phyloP scores from a whole-genome alignment of 2,797 vertebrate genomes.

The Enteromius argenteus region DNA sequence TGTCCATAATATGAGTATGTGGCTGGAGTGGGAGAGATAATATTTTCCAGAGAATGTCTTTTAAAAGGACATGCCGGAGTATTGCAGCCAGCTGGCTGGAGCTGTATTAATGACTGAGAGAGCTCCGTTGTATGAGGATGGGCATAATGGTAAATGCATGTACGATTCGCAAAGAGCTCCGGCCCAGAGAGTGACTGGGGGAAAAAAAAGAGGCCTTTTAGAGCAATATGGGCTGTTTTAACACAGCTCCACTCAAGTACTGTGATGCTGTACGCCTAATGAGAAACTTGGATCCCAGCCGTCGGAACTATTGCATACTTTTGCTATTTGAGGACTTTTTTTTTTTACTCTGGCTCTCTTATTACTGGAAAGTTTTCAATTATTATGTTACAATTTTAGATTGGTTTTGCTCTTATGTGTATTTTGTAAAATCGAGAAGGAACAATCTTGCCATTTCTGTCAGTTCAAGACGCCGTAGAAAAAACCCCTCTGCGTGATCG shows the following conservation, averaged over 20 bases:
- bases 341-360: not conserved
- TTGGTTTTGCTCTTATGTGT: conserved; percentile 15
- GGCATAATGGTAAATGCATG: conserved; percentile 68
- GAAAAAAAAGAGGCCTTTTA: conserved; percentile 47
- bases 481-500: conserved; percentile 13
- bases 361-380: conserved; percentile 7
- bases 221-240: conserved; percentile 48
- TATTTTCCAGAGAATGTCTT: conserved; percentile 56
- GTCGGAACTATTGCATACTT: conserved; percentile 46
- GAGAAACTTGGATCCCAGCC: conserved; percentile 61
- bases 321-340: conserved; percentile 23
- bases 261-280: conserved; percentile 49
- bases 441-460: conserved; percentile 28
- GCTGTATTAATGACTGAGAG: conserved; percentile 55
- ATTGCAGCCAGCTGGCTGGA: conserved; percentile 50
- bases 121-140: conserved; percentile 47
- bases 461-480: conserved; percentile 1
- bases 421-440: not conserved
- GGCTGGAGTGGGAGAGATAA: conserved; percentile 53
- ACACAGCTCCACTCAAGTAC: conserved; percentile 56
- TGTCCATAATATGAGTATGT: conserved; percentile 51
- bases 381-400: conserved; percentile 4
- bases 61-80: conserved; percentile 49
- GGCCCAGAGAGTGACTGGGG: conserved; percentile 41
- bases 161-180: conserved; percentile 52